These are phyloP conservation scores for Drosophila peninsularis DNA, from an alignment of 2,888 invertebrate species.

Conservation along the genomic window DNA sequence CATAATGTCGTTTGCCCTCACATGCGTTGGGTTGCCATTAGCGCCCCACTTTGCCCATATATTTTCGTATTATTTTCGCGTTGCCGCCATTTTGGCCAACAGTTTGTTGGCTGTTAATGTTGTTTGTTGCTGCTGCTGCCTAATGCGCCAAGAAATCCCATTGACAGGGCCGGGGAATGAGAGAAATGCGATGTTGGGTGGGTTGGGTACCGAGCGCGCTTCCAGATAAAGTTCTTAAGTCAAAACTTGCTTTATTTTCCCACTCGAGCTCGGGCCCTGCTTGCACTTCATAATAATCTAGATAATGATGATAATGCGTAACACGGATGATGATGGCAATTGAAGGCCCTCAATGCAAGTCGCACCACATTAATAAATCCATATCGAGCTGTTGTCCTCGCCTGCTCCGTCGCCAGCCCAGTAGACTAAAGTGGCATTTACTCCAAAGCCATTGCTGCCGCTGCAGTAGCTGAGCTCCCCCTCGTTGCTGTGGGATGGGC, in stretches of 20 bases:
- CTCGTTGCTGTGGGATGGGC: neutral
- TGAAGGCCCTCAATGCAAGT: slow-evolving; percentile 56
- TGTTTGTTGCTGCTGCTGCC: slow-evolving; percentile 53
- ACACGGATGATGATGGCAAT: slow-evolving; percentile 53
- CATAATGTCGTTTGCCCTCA: slow-evolving; percentile 78
- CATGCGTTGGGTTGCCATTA: slow-evolving; percentile 67
- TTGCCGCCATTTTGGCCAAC: slow-evolving; percentile 72
- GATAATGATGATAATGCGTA: slow-evolving; percentile 33
- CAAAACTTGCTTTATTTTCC: slow-evolving; percentile 50
- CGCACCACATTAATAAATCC: slow-evolving; percentile 61
- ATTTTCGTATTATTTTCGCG: slow-evolving; percentile 71
- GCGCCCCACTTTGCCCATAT: slow-evolving; percentile 62
- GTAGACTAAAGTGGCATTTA: slow-evolving; percentile 44
- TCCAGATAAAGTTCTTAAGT: slow-evolving; percentile 78
- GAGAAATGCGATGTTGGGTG: slow-evolving; percentile 1
- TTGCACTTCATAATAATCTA: slow-evolving; percentile 35
- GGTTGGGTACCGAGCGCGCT: slow-evolving; percentile 45
- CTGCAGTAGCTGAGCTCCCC: slow-evolving; percentile 49
- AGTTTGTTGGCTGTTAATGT: slow-evolving; percentile 72
- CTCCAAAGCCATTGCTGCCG: slow-evolving; percentile 31
- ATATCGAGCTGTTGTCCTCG: slow-evolving; percentile 64
- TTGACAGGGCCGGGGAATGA: slow-evolving; percentile 36
- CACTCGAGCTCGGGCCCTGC: slow-evolving; percentile 1
- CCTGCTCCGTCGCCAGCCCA: neutral
- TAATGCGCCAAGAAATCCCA: slow-evolving; percentile 73